These are phyloP conservation scores for Trinectes maculatus DNA, from an alignment of 2,113 vertebrate genomes.

Conservation along the genomic window DNA sequence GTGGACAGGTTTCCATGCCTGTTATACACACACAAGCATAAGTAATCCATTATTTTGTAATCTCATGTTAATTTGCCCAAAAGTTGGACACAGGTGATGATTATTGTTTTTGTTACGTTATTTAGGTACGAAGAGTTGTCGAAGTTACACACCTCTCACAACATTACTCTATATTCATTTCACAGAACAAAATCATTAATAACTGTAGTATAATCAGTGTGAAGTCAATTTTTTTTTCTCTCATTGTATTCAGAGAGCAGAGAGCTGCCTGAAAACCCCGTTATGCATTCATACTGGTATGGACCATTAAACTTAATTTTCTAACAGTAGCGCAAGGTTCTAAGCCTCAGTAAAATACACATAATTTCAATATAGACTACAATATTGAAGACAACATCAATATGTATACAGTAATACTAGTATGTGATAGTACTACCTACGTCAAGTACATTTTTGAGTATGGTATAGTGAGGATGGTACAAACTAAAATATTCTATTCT, in stretches of 20 bases:
- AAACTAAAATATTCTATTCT: background rate
- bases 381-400: background rate
- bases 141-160: background rate
- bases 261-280: background rate
- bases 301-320: background rate
- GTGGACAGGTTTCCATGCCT: slow-evolving; percentile 93
- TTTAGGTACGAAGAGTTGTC: too few relatives aligned
- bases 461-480: background rate
- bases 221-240: background rate
- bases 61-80: slow-evolving; percentile 22
- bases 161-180: background rate
- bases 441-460: background rate
- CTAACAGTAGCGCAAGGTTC: background rate
- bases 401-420: background rate
- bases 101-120: background rate
- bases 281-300: background rate
- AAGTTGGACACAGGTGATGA: slow-evolving; percentile 10
- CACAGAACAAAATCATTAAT: background rate
- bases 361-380: background rate
- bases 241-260: background rate
- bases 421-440: background rate
- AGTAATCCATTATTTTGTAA: slow-evolving; percentile 15
- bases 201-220: background rate
- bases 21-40: slow-evolving; percentile 22
- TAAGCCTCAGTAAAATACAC: background rate